Conservation (phyloP, 1,140 invertebrate genomes). For the Drosophila micromelanica region DNA sequence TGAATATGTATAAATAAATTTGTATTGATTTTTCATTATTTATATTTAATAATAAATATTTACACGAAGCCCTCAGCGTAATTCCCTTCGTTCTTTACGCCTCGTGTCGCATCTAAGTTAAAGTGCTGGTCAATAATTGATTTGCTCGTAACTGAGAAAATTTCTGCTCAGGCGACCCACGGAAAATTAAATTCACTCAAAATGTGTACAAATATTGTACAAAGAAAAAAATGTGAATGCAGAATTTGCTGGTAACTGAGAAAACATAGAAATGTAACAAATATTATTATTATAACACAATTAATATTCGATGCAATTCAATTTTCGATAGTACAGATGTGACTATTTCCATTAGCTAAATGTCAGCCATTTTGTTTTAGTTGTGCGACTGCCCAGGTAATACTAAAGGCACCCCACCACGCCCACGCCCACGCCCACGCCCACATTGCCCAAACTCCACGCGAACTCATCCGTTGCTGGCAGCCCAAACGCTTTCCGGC, state of each 20-base stretch:
- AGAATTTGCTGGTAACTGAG: no score
- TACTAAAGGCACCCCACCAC: neutral
- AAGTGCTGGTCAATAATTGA: conserved; percentile 21
- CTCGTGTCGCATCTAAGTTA: neutral
- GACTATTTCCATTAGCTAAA: conserved; percentile 22
- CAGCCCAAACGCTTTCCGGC: conserved; percentile 32
- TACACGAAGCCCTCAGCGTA: neutral
- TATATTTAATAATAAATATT: conserved; percentile 34
- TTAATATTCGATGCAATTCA: neutral
- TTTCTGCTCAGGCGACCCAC: neutral
- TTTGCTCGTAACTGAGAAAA: neutral
- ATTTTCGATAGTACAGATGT: conserved; percentile 13
- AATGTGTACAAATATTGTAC: neutral
- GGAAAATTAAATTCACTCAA: neutral
- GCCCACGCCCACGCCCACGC: no score
- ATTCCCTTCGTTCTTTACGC: no score
- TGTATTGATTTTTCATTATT: conserved; percentile 40
- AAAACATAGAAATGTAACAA: no score
- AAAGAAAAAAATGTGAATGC: no score
- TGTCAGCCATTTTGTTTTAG: conserved; percentile 46
- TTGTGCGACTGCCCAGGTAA: conserved; percentile 23
- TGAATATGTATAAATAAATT: conserved; percentile 30
- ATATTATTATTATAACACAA: no score
- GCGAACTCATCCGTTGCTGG: neutral
- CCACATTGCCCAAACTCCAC: neutral